Conservation (phyloP, 2,113 vertebrate species). For the Vireo altiloquus region DNA sequence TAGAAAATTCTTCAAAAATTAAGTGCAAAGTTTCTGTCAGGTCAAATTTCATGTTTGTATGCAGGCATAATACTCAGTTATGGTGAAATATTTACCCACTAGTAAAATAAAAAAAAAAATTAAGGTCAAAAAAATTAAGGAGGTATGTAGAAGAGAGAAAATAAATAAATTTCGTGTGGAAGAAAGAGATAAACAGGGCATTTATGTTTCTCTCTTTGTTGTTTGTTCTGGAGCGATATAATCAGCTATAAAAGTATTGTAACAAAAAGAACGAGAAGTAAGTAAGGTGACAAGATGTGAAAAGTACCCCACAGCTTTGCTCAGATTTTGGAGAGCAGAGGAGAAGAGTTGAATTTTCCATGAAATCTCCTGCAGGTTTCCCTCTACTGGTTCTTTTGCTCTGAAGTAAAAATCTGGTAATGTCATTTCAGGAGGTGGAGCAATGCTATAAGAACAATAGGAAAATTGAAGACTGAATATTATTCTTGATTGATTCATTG, state of each 20-base stretch:
- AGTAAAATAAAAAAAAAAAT: background rate
- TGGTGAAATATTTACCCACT: background rate
- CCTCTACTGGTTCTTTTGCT: background rate
- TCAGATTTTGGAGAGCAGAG: background rate
- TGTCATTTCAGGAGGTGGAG: background rate
- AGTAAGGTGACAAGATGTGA: background rate
- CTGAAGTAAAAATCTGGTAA: background rate
- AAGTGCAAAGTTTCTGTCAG: background rate
- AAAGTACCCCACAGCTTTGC: background rate
- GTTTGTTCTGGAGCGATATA: background rate
- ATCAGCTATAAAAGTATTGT: background rate
- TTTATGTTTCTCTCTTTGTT: background rate
- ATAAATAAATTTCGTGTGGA: background rate
- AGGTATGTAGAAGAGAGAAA: background rate
- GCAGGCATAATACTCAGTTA: background rate
- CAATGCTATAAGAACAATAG: background rate
- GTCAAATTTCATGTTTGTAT: background rate
- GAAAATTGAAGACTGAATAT: background rate
- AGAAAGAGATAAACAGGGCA: background rate
- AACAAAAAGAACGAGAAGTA: background rate
- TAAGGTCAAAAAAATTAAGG: background rate
- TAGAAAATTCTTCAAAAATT: background rate
- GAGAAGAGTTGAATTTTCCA: background rate
- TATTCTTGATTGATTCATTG: background rate
- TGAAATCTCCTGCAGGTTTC: background rate